Base-by-base conservation (phyloP, 2,888 invertebrate genomes). In the Nipponacmea schrenckii region DNA sequence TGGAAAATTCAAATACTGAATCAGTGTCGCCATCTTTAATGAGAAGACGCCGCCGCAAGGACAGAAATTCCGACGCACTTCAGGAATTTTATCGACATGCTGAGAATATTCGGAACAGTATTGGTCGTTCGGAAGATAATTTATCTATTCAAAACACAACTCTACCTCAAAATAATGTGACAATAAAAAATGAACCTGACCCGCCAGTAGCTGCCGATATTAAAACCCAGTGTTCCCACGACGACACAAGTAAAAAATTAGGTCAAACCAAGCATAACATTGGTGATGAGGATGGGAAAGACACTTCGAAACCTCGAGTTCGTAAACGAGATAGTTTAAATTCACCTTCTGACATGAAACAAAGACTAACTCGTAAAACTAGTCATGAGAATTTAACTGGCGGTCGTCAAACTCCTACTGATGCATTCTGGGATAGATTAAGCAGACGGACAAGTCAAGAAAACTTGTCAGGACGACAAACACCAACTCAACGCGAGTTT, bases 1-100 rank as follows among this genome's bases (percentile, higher is more conserved):
- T 39, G 39, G 39, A 39, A 8, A 39, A 2, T 2, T 39, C 39
- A 10, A 39, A 39, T 39, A 39, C 4, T 39, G 39, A 56, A 10
- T 20, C 24, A 24, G 56, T 56, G 24, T 56, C 56, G 20, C 56
- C 56, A 56, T 56, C 56, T 20, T 56, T 56, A 24, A n/a, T 20
- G 10, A 56, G 56, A 56, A 20, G 56, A 20, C 20, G 56, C 3
- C 56, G 56, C 0, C 56, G 56, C 10, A 24, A 24, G 24, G 56
- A 56, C 24, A 56, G 56, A 56, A 56, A 56, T 14, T 24, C 20
- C 14, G 56, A 56, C 24, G 56, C 56, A 24, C 56, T 56, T 24
- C 56, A 56, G 2, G 56, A 56, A 56, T 56, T 56, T 56, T 56
- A 56, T 56, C n/a, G 20, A 56, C 56, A 56, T 56, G 56, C 56